Evolutionary conservation across 2,888 invertebrate species (phyloP).

Genomic region (Dorcus hopei): DNA sequence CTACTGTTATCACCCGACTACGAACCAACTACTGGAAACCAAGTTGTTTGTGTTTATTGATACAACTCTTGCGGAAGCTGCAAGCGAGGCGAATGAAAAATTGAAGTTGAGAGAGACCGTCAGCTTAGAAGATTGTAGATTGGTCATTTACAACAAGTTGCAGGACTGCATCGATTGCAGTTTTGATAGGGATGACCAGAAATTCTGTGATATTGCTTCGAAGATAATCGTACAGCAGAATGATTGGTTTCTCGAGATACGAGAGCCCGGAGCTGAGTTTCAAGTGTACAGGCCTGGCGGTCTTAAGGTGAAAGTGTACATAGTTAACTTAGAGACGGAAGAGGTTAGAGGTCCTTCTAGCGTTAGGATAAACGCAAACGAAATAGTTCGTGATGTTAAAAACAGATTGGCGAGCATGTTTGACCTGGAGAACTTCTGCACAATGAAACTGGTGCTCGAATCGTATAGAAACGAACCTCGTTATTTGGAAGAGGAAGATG

Average conservation of each 20-base stretch:
- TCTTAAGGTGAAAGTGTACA: constrained; percentile 58
- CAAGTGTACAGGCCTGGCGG: constrained; percentile 63
- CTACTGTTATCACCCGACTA: constrained; percentile 60
- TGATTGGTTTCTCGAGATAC: constrained; percentile 67
- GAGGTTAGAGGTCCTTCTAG: constrained; percentile 60
- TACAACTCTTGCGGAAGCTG: constrained; percentile 58
- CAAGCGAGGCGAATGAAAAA: constrained; percentile 57
- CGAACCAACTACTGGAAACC: constrained; percentile 53
- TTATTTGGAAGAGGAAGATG: constrained; percentile 47
- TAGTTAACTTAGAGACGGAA: constrained; percentile 59
- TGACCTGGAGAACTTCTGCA: constrained; percentile 38
- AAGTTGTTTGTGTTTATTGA: constrained; percentile 60
- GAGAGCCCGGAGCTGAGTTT: constrained; percentile 57
- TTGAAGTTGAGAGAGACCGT: constrained; percentile 58
- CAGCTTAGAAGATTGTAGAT: constrained; percentile 64
- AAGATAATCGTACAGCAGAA: constrained; percentile 49
- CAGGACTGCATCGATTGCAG: constrained; percentile 65
- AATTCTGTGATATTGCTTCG: constrained; percentile 48
- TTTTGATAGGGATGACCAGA: constrained; percentile 57
- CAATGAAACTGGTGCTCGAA: constrained; percentile 45
- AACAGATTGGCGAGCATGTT: constrained; percentile 53
- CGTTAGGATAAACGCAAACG: constrained; percentile 57
- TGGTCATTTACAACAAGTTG: constrained; percentile 66
- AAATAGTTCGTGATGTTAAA: constrained; percentile 59
- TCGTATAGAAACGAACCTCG: constrained; percentile 45